These are phyloP conservation scores for Alloplasta piceator DNA, from an alignment of 2,888 invertebrate species.

Conservation along the genomic window DNA sequence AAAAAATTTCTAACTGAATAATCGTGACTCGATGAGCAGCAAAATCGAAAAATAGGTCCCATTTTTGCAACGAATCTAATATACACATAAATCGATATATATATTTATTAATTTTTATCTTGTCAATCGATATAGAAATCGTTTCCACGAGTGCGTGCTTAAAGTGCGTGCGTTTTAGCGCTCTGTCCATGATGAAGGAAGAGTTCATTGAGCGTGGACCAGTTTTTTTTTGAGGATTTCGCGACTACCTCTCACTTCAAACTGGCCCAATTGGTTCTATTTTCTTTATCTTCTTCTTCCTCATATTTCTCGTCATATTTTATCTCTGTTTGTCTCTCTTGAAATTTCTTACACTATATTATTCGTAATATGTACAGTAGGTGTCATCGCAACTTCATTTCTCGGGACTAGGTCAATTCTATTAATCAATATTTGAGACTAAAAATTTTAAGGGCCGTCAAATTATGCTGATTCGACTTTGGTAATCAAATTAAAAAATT, in stretches of 20 bases:
- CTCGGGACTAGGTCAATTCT: constrained; percentile 22
- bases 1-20: no score
- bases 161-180: constrained; percentile 64
- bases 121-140: constrained; percentile 65
- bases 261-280: constrained; percentile 67
- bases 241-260: constrained; percentile 46
- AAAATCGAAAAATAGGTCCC: no score
- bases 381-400: constrained; percentile 27
- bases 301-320: constrained; percentile 17
- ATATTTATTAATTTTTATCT: constrained; percentile 36
- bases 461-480: no score
- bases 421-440: constrained; percentile 4
- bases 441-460: constrained; percentile 18
- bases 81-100: constrained; percentile 42
- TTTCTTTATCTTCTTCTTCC: constrained; percentile 40
- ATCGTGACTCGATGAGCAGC: no score
- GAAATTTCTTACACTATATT: constrained; percentile 38
- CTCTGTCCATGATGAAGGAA: constrained; percentile 69
- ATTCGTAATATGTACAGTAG: not conserved
- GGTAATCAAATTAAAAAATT: no score
- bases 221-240: constrained; percentile 52
- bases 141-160: constrained; percentile 67
- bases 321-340: constrained; percentile 24
- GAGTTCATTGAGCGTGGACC: constrained; percentile 70
- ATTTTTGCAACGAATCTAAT: no score